Conservation (phyloP, 2,113 vertebrate genomes). For the Ciconia stormi region DNA sequence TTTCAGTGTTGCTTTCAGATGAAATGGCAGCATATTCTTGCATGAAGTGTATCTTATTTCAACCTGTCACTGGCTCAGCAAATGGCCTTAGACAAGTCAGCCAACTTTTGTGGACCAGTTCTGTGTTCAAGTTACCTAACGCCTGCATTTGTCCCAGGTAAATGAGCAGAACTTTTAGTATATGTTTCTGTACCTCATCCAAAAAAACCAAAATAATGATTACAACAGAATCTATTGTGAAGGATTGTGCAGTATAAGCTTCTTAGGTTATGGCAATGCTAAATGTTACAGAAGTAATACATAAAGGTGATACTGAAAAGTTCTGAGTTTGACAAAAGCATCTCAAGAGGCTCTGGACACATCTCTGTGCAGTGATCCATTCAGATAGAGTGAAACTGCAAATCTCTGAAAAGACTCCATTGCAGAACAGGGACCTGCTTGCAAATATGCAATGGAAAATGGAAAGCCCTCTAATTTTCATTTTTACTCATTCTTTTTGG, state of each 20-base stretch:
- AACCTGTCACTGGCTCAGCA: not conserved
- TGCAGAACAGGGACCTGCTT: not conserved
- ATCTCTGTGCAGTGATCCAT: not conserved
- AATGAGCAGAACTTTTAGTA: not conserved
- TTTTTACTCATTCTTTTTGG: not conserved
- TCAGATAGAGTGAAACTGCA: not conserved
- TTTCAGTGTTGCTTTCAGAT: not conserved
- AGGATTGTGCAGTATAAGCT: not conserved
- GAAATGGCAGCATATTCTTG: not conserved
- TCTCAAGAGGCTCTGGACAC: not conserved
- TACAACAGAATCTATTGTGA: not conserved
- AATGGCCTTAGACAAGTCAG: not conserved
- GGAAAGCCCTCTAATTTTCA: not conserved
- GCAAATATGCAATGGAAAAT: not conserved
- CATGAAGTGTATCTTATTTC: not conserved
- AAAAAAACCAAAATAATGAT: not conserved
- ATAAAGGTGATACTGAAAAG: not conserved
- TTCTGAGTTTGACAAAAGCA: not conserved
- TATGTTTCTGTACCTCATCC: not conserved
- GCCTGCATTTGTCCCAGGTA: not conserved
- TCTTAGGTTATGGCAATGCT: not conserved
- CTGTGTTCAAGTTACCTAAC: accelerated
- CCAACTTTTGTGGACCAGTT: not conserved
- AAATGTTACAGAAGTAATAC: not conserved
- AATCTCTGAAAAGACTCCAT: not conserved